Evolutionary conservation across 2,888 invertebrate genomes (phyloP), one percentile per base, ranked within the genome.

Genomic region (Volucella bombylans): DNA sequence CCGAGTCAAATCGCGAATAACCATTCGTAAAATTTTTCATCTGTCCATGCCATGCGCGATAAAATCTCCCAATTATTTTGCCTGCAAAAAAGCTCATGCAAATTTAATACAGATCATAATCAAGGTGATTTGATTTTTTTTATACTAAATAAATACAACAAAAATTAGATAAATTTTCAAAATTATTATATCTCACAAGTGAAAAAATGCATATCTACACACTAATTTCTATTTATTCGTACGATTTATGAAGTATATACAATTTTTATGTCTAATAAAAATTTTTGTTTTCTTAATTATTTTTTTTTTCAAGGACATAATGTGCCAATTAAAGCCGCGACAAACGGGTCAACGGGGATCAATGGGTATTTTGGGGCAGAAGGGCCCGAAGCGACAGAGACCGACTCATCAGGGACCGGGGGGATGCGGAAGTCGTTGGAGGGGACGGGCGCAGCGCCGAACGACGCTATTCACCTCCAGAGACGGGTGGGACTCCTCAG

Each of bases 401-500:
- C 92, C 92, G 92, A 92, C 92, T 90, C 92, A 92, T 91, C 92
- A 91, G 91, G 92, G 92, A 89, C 92, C 92, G 91, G 92, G 92
- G 88, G 92, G 92, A 89, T 92, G 92, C 92, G 92, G 92, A 90
- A 92, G 91, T 89, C 92, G 95, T 89, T 96, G 96, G 96, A 96
- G 97, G 95, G 97, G 96, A 93, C 95, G 96, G 95, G 95, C 96
- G 93, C 97, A 97, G 94, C 95, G 96, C 93, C 95, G 97, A 95
- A 97, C 96, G 96, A 97, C 97, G 93, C 96, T 97, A 95, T 98
- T 97, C 96, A 97, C 97, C 97, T 97, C 97, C 96, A 97, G 97
- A 97, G 97, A 96, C 96, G 97, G 96, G 96, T 98, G 95, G 98
- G 98, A 95, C 97, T 98, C 95, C 94, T 98, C 95, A 97, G 97